Base-by-base conservation (phyloP, 2,888 invertebrate species). In the Tachina lurida region DNA sequence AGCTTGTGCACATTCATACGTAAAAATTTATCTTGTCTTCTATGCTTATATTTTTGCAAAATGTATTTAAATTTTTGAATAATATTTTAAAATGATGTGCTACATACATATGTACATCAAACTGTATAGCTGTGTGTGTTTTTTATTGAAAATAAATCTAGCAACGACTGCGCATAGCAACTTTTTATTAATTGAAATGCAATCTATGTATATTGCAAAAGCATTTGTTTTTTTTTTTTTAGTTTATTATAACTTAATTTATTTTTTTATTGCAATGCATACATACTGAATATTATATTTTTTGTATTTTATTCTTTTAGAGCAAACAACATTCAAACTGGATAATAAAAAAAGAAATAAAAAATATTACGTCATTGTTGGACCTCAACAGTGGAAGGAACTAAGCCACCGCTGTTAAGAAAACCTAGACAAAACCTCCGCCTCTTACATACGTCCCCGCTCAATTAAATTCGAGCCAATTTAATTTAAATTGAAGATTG, bases 301-400 rank as follows among this genome's bases (percentile, higher is more conserved):
- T 62, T 52, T 81, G 3, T n/a, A 70, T 79, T 10, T 5, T 65
- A 8, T 56, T 60, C 3, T 63, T 87, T 82, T 65, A 88, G 88
- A 63, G 17, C 82, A 83, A 88, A 88, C 87, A 79, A 83, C 65
- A 76, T 83, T 90, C 89, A 90, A 91, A 89, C 90, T 91, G 91
- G 90, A 91, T 90, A 91, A 89, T 89, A 31, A 31, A 31, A 31
- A 31, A 31, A 31, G 2, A 31, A 31, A 31, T 88, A 89, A 89
- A 89, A 78, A 22, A 80, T 43, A 74, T 83, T 78, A 74, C 78
- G 81, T 82, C 71, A 70, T 81, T 71, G 15, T 84, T 86, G 85
- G 86, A 86, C 84, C 79, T 77, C 87, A 75, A 70, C 74, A 71
- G 71, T 73, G 87, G 31, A 31, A 4, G 84, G 85, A 88, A 87